These are phyloP conservation scores for Pocillopora grandis DNA, from an alignment of 92 coral and sea anemone species.

Conservation along the genomic window DNA sequence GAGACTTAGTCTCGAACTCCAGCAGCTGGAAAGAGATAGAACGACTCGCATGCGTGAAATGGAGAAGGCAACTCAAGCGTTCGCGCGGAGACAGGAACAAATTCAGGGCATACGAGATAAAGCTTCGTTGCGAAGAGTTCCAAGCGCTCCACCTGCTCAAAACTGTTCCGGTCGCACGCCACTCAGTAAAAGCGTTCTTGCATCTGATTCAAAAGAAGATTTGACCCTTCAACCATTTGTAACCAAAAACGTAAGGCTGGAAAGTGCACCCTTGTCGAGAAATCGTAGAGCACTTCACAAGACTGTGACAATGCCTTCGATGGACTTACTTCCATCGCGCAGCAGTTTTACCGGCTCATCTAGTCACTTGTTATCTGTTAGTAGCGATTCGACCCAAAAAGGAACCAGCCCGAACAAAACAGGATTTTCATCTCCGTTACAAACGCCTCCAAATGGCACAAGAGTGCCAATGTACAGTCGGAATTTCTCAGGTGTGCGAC, in stretches of 20 bases:
- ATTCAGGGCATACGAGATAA: slow-evolving; percentile 55
- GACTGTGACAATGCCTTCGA: slow-evolving; percentile 22
- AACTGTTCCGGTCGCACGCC: background rate
- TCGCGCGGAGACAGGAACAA: slow-evolving; percentile 64
- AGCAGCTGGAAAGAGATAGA: slow-evolving; percentile 77
- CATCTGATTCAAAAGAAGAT: background rate
- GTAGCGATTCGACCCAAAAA: background rate
- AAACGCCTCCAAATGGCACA: background rate
- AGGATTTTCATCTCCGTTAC: slow-evolving; percentile 6
- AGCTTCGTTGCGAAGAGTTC: slow-evolving; percentile 49
- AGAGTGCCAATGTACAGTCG: slow-evolving; percentile 26
- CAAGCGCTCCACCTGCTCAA: slow-evolving; percentile 56
- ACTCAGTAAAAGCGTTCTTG: background rate
- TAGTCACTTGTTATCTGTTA: background rate
- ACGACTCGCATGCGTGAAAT: slow-evolving; percentile 70
- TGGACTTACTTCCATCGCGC: slow-evolving; percentile 6
- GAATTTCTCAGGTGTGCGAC: slow-evolving; percentile 13
- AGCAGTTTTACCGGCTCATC: background rate
- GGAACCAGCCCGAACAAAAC: background rate
- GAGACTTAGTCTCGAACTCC: slow-evolving; percentile 66
- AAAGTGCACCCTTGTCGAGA: slow-evolving; percentile 3
- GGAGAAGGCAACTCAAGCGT: slow-evolving; percentile 79
- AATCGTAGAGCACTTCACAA: slow-evolving; percentile 8
- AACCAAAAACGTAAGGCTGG: slow-evolving; percentile 7
- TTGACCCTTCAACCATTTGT: slow-evolving; percentile 27